Conservation (phyloP, 1,140 invertebrate genomes). For the Ips nitidus region DNA sequence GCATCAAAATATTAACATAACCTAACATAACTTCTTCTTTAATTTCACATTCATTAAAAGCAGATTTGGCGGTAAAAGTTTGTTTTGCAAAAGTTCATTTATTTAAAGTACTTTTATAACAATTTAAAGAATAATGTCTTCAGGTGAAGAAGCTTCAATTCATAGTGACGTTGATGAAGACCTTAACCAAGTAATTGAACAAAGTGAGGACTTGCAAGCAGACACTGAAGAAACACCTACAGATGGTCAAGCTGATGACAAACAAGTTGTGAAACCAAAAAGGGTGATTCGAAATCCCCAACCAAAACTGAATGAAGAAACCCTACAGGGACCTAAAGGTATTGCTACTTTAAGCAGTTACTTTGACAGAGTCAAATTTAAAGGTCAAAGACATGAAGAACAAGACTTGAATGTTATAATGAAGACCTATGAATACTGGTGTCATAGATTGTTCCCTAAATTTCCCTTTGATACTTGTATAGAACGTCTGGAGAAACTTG, state of each 20-base stretch:
- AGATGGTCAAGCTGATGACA: constrained; percentile 35
- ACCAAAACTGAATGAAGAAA: constrained; percentile 70
- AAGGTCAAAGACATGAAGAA: constrained; percentile 81
- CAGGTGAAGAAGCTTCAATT: constrained; percentile 27
- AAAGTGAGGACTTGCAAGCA: constrained; percentile 35
- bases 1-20: constrained; percentile 10
- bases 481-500: constrained; percentile 77
- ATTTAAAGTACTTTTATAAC: no score
- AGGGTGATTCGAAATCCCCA: constrained; percentile 66
- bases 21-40: constrained; percentile 30
- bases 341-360: constrained; percentile 74
- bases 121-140: constrained; percentile 26
- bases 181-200: constrained; percentile 36
- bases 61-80: constrained; percentile 15
- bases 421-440: constrained; percentile 88
- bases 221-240: constrained; percentile 42
- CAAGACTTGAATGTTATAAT: constrained; percentile 80
- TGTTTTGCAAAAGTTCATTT: no score
- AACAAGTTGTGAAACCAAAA: constrained; percentile 52
- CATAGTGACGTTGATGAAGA: constrained; percentile 16
- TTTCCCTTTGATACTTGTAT: constrained; percentile 84
- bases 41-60: constrained; percentile 32
- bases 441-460: constrained; percentile 85
- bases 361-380: constrained; percentile 81
- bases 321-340: constrained; percentile 64